Conservation (phyloP, 2,888 invertebrate species). For the Phyllotreta striolata region DNA sequence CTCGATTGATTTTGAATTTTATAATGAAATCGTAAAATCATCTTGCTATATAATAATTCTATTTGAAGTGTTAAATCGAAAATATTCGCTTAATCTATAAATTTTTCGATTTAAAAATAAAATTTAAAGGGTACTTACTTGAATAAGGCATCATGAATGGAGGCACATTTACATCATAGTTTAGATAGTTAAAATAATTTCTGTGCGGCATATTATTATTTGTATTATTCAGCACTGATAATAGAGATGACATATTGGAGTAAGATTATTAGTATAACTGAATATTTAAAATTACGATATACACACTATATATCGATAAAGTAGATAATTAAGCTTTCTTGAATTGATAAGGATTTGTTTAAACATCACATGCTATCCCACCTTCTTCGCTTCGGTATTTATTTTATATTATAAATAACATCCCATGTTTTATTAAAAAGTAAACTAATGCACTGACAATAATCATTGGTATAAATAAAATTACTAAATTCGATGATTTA, state of each 20-base stretch:
- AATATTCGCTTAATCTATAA: neutral
- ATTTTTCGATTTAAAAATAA: constrained; percentile 3
- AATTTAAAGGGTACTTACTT: constrained; percentile 46
- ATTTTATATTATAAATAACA: constrained; percentile 50
- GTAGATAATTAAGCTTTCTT: constrained; percentile 57
- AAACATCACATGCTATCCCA: constrained; percentile 40
- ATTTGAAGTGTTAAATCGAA: neutral
- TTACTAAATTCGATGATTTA: constrained; percentile 25
- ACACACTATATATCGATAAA: constrained; percentile 56
- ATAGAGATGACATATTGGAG: constrained; percentile 58
- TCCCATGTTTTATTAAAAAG: constrained; percentile 48
- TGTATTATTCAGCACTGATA: constrained; percentile 46
- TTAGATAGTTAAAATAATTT: constrained; percentile 52
- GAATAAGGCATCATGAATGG: constrained; percentile 43
- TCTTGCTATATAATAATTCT: neutral
- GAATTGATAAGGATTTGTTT: constrained; percentile 53
- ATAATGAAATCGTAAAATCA: no score
- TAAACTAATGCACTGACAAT: constrained; percentile 53
- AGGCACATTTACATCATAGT: constrained; percentile 45
- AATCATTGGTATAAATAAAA: constrained; percentile 50
- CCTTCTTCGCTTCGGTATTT: constrained; percentile 23
- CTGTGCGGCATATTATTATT: constrained; percentile 51
- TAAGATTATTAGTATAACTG: constrained; percentile 54
- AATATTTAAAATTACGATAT: constrained; percentile 60
- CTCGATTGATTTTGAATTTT: no score